These are phyloP conservation scores for Psilopsiagon aymara DNA, from an alignment of 2,113 vertebrate genomes.

Conservation along the genomic window DNA sequence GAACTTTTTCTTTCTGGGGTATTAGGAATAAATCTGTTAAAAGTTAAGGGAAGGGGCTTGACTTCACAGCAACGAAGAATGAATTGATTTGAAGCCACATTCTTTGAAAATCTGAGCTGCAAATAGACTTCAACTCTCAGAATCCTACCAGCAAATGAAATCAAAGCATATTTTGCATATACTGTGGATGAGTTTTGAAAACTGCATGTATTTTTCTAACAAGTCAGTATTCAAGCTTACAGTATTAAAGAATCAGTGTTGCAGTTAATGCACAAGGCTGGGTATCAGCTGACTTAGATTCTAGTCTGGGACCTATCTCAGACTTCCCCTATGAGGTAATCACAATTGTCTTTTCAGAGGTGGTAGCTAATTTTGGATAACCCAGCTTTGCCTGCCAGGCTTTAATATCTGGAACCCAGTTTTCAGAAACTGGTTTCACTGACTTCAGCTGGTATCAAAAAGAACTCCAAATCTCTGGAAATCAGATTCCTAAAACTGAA, in stretches of 20 bases:
- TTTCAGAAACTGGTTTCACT: not conserved
- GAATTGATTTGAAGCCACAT: not conserved
- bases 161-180: not conserved
- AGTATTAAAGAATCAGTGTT: not conserved
- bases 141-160: not conserved
- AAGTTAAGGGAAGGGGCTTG: not conserved
- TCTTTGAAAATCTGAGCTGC: not conserved
- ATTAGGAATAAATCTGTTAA: not conserved
- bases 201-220: not conserved
- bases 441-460: not conserved
- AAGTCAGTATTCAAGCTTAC: not conserved
- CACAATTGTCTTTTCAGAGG: not conserved
- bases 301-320: not conserved
- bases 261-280: not conserved
- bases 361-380: conserved; percentile 14
- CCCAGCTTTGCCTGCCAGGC: not conserved
- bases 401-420: not conserved
- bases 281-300: not conserved
- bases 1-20: conserved; percentile 18
- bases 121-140: not conserved
- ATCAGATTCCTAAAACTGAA: not conserved
- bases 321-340: not conserved
- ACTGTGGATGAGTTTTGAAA: not conserved
- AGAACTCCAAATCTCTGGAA: not conserved
- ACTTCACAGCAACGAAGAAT: not conserved